Percentiles rank a stretch among this genome's conserved stretches.
phyloP scores from a whole-genome alignment of 2,797 vertebrate genomes.

The Lagorchestes hirsutus region DNA sequence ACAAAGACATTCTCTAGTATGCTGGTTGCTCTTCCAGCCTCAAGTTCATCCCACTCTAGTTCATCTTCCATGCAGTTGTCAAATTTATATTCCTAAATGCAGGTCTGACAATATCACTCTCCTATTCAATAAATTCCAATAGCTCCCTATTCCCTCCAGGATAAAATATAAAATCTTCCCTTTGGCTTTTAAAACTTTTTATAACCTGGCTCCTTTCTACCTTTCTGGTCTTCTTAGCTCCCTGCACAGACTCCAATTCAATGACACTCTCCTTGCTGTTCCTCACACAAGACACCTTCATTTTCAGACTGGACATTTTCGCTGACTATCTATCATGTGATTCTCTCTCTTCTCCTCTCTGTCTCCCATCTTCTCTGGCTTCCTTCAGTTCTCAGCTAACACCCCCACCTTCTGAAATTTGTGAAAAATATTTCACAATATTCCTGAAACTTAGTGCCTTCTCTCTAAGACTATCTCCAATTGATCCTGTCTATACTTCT shows the following conservation, averaged over 20 bases:
- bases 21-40: too few relatives aligned
- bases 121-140: too few relatives aligned
- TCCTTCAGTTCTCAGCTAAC: not conserved
- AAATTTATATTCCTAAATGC: too few relatives aligned
- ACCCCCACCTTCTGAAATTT: not conserved
- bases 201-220: not conserved
- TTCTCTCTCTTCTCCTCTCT: not conserved
- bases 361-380: not conserved
- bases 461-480: not conserved
- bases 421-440: not conserved
- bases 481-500: not conserved
- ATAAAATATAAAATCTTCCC: not conserved
- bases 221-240: too few relatives aligned
- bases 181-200: not conserved
- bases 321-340: not conserved
- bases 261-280: too few relatives aligned
- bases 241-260: too few relatives aligned
- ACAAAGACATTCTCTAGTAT: not conserved
- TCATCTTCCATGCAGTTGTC: too few relatives aligned
- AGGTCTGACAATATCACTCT: too few relatives aligned
- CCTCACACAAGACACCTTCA: too few relatives aligned
- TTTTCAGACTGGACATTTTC: not conserved
- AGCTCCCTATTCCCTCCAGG: too few relatives aligned
- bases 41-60: too few relatives aligned
- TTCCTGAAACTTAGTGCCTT: not conserved